Evolutionary conservation across 1,140 invertebrate genomes (phyloP).

Genomic region (Rhyacophila brunnea): DNA sequence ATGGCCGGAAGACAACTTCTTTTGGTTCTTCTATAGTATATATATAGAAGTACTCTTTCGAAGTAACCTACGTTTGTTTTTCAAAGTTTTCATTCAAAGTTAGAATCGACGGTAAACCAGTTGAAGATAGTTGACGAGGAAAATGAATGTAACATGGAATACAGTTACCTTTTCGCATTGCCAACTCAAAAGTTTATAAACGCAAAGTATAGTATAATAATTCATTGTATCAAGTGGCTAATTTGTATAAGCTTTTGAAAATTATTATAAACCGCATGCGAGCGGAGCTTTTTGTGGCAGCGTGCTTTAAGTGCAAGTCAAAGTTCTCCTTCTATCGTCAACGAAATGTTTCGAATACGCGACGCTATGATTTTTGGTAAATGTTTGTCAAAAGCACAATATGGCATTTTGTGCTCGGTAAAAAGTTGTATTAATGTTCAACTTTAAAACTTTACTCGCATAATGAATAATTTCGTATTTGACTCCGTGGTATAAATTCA

Average conservation of each 20-base stretch:
- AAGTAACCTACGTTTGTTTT: no score
- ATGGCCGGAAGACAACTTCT: no score
- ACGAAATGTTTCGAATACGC: no score
- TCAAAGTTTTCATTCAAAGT: no score
- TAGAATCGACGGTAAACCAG: no score
- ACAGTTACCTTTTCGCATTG: background rate
- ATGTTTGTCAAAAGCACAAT: background rate
- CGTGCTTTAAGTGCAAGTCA: no score
- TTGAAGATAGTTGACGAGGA: no score
- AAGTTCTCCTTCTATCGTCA: no score
- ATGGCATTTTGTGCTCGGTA: background rate
- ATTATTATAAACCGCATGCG: background rate
- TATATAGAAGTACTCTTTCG: no score
- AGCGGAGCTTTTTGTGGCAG: background rate
- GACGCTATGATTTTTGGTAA: background rate
- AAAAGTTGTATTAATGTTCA: background rate
- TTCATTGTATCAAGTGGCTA: conserved; percentile 22
- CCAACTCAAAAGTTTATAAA: conserved; percentile 3
- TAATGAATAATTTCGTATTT: background rate
- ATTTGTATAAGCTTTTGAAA: conserved; percentile 24
- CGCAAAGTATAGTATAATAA: conserved; percentile 6
- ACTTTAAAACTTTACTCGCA: background rate
- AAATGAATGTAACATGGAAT: no score
- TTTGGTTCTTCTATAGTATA: no score
- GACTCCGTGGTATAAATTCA: no score